Percentiles rank a stretch among this genome's conserved stretches.
Conservation (phyloP, 2,113 vertebrate species). For the Dicentrarchus labrax region DNA sequence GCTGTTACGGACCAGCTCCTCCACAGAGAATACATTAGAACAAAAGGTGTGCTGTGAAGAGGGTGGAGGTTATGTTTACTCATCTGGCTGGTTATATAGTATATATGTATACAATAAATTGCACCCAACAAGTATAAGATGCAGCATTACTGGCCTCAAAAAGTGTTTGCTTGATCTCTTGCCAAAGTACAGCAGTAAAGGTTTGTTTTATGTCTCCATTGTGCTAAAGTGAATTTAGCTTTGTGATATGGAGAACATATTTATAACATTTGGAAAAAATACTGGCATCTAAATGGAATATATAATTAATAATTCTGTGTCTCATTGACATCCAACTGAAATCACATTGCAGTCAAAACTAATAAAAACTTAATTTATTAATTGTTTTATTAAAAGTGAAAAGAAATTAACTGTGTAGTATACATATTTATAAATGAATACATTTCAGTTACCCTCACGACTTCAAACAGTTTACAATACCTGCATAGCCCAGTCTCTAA, state of each 20-base stretch:
- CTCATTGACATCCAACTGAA: not conserved
- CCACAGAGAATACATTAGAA: slow-evolving; percentile 5
- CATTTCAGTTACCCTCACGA: too few relatives aligned
- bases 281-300: not conserved
- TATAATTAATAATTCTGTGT: not conserved
- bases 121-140: not conserved
- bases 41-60: not conserved
- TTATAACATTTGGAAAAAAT: too few relatives aligned
- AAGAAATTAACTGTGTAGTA: too few relatives aligned
- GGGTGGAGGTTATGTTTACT: not conserved
- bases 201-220: not conserved
- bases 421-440: too few relatives aligned
- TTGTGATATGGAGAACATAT: too few relatives aligned
- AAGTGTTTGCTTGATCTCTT: not conserved
- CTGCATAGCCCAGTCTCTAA: too few relatives aligned
- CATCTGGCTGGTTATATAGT: not conserved
- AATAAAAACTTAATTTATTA: not conserved
- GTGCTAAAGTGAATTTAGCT: not conserved
- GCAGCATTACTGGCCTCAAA: not conserved
- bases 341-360: not conserved
- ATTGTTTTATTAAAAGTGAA: too few relatives aligned
- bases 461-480: too few relatives aligned
- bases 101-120: not conserved
- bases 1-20: slow-evolving; percentile 7
- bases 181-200: not conserved